A percentile compares a stretch with the other conserved stretches of the same genome.
phyloP scores from a whole-genome alignment of 2,888 invertebrate species.

The Drosophila rellima region DNA sequence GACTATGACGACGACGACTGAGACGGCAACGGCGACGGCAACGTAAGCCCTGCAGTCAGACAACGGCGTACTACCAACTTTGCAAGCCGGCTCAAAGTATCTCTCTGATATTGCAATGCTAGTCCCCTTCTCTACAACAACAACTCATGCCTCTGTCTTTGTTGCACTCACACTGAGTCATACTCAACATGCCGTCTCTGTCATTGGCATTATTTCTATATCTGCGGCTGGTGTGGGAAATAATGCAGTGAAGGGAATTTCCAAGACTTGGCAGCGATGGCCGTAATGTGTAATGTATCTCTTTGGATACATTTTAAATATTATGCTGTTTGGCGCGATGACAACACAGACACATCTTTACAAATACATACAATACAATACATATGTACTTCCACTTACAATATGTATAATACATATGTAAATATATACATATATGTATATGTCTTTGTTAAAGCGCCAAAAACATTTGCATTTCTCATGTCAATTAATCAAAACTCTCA shows the following conservation, averaged over 20 bases:
- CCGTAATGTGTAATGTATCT: slow-evolving; percentile 77
- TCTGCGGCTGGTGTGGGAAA: slow-evolving; percentile 65
- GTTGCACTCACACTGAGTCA: slow-evolving; percentile 5
- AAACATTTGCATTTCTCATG: slow-evolving; percentile 70
- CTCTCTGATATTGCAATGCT: slow-evolving; percentile 53
- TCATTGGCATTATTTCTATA: slow-evolving; percentile 22
- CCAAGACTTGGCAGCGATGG: slow-evolving; percentile 77
- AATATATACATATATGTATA: slow-evolving; percentile 11
- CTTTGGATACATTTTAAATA: slow-evolving; percentile 77
- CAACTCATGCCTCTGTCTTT: slow-evolving; percentile 6
- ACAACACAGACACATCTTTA: slow-evolving; percentile 45
- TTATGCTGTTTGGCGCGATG: slow-evolving; percentile 74
- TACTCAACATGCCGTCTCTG: slow-evolving; percentile 6
- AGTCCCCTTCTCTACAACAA: slow-evolving; percentile 23
- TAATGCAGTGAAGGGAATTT: slow-evolving; percentile 84
- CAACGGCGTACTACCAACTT: slow-evolving; percentile 51
- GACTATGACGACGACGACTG: slow-evolving; percentile 47
- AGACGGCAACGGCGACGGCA: slow-evolving; percentile 22
- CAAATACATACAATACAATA: slow-evolving; percentile 6
- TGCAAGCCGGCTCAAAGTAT: slow-evolving; percentile 68
- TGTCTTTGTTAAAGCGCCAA: slow-evolving; percentile 57
- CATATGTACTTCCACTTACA: neutral
- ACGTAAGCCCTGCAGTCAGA: slow-evolving; percentile 67
- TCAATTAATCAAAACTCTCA: slow-evolving; percentile 77
- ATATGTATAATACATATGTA: too few species aligned